A percentile compares a stretch with the other conserved stretches of the same genome.
Conservation (phyloP, 2,113 vertebrate species). For the Galemys pyrenaicus region DNA sequence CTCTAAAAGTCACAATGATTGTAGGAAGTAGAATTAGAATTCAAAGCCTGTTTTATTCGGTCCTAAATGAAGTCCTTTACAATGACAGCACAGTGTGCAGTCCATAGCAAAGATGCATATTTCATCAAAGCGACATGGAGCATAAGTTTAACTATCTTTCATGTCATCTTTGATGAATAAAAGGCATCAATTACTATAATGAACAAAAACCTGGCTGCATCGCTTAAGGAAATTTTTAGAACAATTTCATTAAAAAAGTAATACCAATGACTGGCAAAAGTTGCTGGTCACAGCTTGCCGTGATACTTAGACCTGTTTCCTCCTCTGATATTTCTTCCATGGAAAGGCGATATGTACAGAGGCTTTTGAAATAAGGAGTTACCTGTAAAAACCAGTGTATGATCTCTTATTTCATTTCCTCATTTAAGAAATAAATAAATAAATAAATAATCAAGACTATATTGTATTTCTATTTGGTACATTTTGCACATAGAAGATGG, state of each 20-base stretch:
- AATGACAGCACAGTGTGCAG: not conserved
- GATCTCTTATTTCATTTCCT: constrained; percentile 18
- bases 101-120: not conserved
- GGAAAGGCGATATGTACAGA: not conserved
- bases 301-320: not conserved
- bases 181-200: not conserved
- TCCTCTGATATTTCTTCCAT: not conserved
- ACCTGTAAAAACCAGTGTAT: not conserved
- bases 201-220: not conserved
- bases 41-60: not conserved
- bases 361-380: not conserved
- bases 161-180: constrained; percentile 10
- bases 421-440: too few relatives aligned
- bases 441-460: not conserved
- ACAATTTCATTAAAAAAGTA: not conserved
- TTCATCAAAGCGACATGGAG: not conserved
- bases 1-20: not conserved
- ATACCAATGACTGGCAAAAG: not conserved
- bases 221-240: constrained; percentile 5
- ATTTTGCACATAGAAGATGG: not conserved
- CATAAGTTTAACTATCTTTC: not conserved
- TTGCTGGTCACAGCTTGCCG: not conserved
- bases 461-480: not conserved
- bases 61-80: not conserved
- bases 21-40: not conserved